These are phyloP conservation scores for Diploscapter pachys DNA, from an alignment of 1,140 invertebrate species.

Conservation along the genomic window DNA sequence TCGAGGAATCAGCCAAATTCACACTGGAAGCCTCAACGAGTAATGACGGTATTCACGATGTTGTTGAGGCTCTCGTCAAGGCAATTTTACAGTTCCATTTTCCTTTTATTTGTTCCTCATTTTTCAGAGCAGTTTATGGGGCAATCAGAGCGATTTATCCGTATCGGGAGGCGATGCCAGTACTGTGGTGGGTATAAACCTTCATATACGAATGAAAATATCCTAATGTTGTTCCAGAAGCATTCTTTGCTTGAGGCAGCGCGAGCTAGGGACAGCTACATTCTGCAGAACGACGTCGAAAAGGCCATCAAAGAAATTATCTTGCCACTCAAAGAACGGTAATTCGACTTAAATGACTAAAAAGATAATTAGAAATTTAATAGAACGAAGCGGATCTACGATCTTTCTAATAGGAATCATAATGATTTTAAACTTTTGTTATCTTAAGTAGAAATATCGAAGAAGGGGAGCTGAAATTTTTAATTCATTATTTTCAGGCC, in stretches of 20 bases:
- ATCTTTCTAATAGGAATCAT: too few relatives aligned
- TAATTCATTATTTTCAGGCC: neutral
- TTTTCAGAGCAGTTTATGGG: constrained; percentile 66
- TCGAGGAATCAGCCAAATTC: constrained; percentile 12
- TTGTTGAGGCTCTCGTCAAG: constrained; percentile 22
- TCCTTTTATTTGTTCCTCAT: neutral
- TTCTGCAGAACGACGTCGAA: constrained; percentile 71
- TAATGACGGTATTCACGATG: constrained; percentile 5
- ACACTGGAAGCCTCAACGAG: constrained; percentile 5
- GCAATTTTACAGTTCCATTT: neutral
- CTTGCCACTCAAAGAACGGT: neutral
- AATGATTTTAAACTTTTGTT: too few relatives aligned
- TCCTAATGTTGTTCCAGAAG: constrained; percentile 8
- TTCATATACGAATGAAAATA: neutral
- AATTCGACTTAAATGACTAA: too few relatives aligned
- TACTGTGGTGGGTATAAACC: constrained; percentile 53
- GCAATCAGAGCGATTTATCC: constrained; percentile 81
- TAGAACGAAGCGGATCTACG: too few relatives aligned
- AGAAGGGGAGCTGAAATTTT: too few relatives aligned
- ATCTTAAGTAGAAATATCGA: too few relatives aligned
- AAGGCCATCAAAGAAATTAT: constrained; percentile 52
- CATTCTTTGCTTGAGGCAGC: neutral
- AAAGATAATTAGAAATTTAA: too few relatives aligned
- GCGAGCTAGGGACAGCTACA: constrained; percentile 60
- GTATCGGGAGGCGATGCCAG: constrained; percentile 71